These are phyloP conservation scores for Lampris incognitus DNA, from an alignment of 2,113 vertebrate genomes.

Conservation along the genomic window DNA sequence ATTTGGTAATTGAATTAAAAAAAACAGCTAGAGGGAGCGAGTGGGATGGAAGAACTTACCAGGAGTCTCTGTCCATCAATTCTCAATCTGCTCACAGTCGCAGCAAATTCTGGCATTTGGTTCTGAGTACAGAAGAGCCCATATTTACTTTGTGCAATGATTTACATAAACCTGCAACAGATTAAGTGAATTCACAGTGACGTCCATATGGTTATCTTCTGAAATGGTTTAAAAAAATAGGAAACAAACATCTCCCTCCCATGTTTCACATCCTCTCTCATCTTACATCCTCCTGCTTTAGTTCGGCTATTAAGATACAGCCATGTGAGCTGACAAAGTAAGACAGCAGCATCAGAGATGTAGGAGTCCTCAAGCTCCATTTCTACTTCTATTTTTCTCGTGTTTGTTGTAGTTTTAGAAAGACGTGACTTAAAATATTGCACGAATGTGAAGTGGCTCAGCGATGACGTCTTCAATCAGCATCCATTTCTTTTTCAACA, in stretches of 20 bases:
- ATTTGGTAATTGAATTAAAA: background rate
- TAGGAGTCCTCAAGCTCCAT: too few relatives aligned
- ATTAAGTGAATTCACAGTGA: background rate
- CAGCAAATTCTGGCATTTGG: conserved; percentile 83
- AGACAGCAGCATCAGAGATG: too few relatives aligned
- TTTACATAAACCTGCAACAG: background rate
- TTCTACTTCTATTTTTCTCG: too few relatives aligned
- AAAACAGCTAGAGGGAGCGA: conserved; percentile 6
- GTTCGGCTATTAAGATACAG: too few relatives aligned
- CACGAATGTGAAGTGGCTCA: background rate
- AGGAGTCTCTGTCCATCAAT: conserved; percentile 83
- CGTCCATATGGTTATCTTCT: background rate
- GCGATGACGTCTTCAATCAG: background rate
- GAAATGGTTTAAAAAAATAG: background rate
- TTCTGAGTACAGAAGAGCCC: conserved; percentile 68
- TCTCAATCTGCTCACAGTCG: conserved; percentile 69
- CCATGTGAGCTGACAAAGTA: too few relatives aligned
- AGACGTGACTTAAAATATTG: too few relatives aligned
- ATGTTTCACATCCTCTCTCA: too few relatives aligned
- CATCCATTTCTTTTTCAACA: background rate
- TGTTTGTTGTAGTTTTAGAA: too few relatives aligned
- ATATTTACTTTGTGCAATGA: background rate
- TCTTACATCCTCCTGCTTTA: too few relatives aligned
- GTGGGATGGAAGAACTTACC: conserved; percentile 75
- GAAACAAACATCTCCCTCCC: background rate